These are phyloP conservation scores for Porites lobata DNA, from an alignment of 92 coral and sea anemone genomes.

Conservation along the genomic window DNA sequence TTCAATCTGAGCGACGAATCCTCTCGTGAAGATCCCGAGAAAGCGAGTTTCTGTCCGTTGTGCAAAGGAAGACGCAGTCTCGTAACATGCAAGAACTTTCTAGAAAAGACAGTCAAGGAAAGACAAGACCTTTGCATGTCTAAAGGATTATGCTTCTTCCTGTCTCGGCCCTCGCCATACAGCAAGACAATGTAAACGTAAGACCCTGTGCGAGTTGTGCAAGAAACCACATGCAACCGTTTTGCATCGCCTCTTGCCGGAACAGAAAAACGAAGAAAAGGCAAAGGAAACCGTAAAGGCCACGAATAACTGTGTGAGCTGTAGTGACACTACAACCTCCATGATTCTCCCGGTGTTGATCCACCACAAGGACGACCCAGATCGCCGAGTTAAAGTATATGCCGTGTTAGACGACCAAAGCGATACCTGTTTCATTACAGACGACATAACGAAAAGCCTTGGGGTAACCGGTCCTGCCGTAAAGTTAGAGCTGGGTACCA, in stretches of 20 bases:
- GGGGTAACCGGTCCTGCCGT: conserved; percentile 47
- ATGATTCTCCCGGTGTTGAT: conserved; percentile 72
- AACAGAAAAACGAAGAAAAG: conserved; percentile 20
- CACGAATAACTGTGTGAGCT: conserved; percentile 64
- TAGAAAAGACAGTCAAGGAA: conserved; percentile 54
- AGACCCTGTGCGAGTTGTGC: conserved; percentile 61
- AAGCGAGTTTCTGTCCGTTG: conserved; percentile 10
- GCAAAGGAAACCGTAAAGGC: conserved; percentile 31
- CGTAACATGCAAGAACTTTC: conserved; percentile 60
- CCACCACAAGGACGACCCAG: conserved; percentile 56
- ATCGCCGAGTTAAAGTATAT: conserved; percentile 43
- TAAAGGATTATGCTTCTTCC: conserved; percentile 67
- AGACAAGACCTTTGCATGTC: conserved; percentile 52
- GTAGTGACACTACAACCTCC: conserved; percentile 59
- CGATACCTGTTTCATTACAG: conserved; percentile 64
- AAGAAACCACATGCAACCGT: conserved; percentile 78
- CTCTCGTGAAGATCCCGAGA: not conserved
- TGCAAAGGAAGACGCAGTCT: conserved; percentile 39
- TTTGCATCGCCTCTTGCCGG: conserved; percentile 45
- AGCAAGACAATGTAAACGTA: conserved; percentile 61
- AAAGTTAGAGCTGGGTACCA: conserved; percentile 50
- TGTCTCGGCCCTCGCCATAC: conserved; percentile 65
- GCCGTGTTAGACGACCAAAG: conserved; percentile 76
- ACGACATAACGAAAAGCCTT: conserved; percentile 35
- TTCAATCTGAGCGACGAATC: not conserved